Evolutionary conservation across 2,888 invertebrate species (phyloP).

Genomic region (Oligia latruncula): DNA sequence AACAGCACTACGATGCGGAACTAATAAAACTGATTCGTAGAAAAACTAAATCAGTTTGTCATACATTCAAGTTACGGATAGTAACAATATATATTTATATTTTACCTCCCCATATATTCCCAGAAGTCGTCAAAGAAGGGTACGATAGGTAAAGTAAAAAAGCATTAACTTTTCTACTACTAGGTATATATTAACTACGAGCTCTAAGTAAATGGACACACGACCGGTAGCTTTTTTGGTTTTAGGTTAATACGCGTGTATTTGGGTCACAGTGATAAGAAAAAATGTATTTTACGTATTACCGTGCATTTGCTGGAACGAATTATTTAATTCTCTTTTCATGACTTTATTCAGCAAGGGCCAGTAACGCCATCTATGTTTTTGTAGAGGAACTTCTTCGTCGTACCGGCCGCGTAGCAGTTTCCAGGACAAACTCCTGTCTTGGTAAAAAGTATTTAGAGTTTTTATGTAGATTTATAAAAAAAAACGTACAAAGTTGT

Average conservation of each 20-base stretch:
- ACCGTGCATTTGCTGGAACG: slow-evolving; percentile 29
- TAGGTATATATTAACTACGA: slow-evolving; percentile 41
- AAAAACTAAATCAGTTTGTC: slow-evolving; percentile 29
- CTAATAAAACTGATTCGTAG: slow-evolving; percentile 13
- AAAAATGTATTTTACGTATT: slow-evolving; percentile 64
- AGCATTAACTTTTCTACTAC: slow-evolving; percentile 14
- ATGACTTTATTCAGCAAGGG: background rate
- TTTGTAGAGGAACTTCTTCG: slow-evolving; percentile 18
- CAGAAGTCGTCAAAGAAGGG: slow-evolving; percentile 17
- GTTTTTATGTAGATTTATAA: background rate
- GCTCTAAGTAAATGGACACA: slow-evolving; percentile 34
- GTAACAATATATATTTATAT: slow-evolving; percentile 22
- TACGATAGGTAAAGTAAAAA: slow-evolving; percentile 14
- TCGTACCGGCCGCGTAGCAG: too few relatives aligned
- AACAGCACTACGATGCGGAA: background rate
- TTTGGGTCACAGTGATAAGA: slow-evolving; percentile 76
- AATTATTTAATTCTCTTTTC: slow-evolving; percentile 28
- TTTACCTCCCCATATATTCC: slow-evolving; percentile 12
- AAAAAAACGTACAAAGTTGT: background rate
- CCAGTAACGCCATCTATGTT: slow-evolving; percentile 40
- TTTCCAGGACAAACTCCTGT: background rate
- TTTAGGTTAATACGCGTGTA: slow-evolving; percentile 73
- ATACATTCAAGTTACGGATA: background rate
- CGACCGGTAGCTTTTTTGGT: slow-evolving; percentile 62
- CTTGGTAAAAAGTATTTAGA: background rate